Evolutionary conservation across 1,140 invertebrate species (phyloP), one percentile per base, ranked within the genome.

Genomic region (Ylistrum balloti): DNA sequence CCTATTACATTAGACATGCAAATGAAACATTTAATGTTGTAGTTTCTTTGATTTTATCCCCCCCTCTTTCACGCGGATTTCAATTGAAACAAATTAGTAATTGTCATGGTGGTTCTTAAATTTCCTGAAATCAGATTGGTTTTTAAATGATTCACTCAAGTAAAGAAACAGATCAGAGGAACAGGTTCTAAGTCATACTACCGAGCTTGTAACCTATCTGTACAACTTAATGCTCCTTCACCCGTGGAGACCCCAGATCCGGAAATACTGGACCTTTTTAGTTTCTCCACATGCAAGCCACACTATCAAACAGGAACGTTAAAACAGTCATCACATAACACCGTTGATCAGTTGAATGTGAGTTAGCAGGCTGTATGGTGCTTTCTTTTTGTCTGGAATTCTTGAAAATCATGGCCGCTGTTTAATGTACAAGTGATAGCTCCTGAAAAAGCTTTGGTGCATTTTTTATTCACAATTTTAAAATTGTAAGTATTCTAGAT

Each of bases 121-220:
- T 74, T 74, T 74, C 56, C 22, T 28, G 28, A 74, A 74, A 28
- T 74, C 56, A 74, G 56, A 74, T 74, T n/a, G 56, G 56, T 74
- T 74, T 74, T 74, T 74, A 74, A 74, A 74, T n/a, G 56, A 74
- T 74, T 74, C 56, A 74, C 56, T 74, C 56, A 74, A 28, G 56
- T 74, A 74, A 28, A 74, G 56, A 22, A 74, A 74, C n/a, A 74
- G 56, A 74, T 74, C 56, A 74, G 56, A 28, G 22, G 56, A 7
- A 28, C n/a, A 74, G 3, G n/a, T 13, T 48, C 22, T 17, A 48
- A 48, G 45, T 48, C 45, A 22, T 9, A 17, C 56, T 74, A 74
- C 56, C 56, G 28, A 1, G n/a, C 56, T 74, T n/a, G 56, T 74
- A 74, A 74, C 56, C 17, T 74, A 74, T 74, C 56, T 74, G 9